phyloP scores from a whole-genome alignment of 2,113 vertebrate genomes.

The Salvelinus sp. region DNA sequence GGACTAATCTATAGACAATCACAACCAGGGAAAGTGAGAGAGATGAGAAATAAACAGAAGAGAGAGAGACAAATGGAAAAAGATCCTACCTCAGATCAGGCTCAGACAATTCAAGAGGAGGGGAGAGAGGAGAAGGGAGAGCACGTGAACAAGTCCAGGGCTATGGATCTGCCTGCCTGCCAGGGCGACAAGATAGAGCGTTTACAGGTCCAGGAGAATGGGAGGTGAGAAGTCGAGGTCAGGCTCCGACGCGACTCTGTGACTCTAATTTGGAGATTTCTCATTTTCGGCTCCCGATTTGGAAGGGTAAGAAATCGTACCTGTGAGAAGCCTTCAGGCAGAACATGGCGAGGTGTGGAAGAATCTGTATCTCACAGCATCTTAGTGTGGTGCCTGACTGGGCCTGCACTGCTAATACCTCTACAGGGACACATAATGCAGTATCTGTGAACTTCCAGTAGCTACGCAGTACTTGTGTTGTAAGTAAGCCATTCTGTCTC shows the following conservation, averaged over 20 bases:
- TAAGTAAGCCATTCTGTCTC: too few species aligned
- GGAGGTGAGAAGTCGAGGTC: constrained; percentile 78
- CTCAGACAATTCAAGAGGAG: background rate
- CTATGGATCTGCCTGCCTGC: constrained; percentile 52
- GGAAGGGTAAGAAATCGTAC: constrained; percentile 74
- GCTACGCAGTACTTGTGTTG: too few species aligned
- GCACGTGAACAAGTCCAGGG: constrained; percentile 11
- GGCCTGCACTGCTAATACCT: background rate
- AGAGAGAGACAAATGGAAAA: background rate
- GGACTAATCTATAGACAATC: too few species aligned
- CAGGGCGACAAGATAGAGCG: constrained; percentile 17
- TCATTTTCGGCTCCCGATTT: constrained; percentile 77
- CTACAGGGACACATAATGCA: background rate
- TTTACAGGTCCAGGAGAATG: constrained; percentile 65
- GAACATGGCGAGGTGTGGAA: constrained; percentile 76
- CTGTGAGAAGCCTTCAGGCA: constrained; percentile 80
- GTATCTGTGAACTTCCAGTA: too few species aligned
- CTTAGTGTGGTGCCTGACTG: constrained; percentile 29
- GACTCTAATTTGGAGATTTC: constrained; percentile 78
- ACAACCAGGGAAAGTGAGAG: constrained; percentile 4
- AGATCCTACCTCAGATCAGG: background rate
- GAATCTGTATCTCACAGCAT: constrained; percentile 63
- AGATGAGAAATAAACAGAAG: constrained; percentile 1
- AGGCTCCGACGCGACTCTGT: constrained; percentile 74
- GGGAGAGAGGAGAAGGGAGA: background rate